phyloP scores from a whole-genome alignment of 2,113 vertebrate species.

The Aegotheles bennettii region DNA sequence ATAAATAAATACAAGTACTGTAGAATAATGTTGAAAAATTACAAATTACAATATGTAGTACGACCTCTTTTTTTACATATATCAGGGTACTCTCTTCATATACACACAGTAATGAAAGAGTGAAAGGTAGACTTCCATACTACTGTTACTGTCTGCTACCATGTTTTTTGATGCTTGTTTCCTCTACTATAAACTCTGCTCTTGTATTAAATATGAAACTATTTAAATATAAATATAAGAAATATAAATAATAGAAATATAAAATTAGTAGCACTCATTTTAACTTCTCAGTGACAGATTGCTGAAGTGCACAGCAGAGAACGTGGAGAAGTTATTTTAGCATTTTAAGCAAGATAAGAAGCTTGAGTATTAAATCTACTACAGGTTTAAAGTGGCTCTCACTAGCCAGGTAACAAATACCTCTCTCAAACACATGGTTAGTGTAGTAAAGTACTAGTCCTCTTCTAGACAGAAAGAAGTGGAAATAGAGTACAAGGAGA shows the following conservation, averaged over 20 bases:
- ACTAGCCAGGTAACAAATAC: background rate
- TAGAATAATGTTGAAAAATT: background rate
- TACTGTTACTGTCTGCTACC: background rate
- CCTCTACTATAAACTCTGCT: background rate
- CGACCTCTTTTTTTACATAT: background rate
- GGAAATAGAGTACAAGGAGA: background rate
- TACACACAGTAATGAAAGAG: background rate
- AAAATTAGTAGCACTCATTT: background rate
- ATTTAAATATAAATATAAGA: no score
- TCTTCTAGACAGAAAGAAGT: background rate
- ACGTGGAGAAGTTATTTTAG: background rate
- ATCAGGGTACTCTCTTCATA: background rate
- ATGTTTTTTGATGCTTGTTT: background rate
- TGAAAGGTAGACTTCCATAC: background rate
- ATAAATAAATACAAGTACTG: background rate
- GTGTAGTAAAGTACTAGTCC: background rate
- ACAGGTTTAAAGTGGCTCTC: background rate
- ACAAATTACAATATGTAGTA: background rate
- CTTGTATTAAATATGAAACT: no score
- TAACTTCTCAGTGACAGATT: background rate
- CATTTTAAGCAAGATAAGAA: background rate
- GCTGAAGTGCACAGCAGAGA: background rate
- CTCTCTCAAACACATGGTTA: background rate
- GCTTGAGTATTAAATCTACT: background rate
- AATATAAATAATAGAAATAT: no score